phyloP scores from a whole-genome alignment of 2,888 invertebrate species.

The Gryllus longicercus region DNA sequence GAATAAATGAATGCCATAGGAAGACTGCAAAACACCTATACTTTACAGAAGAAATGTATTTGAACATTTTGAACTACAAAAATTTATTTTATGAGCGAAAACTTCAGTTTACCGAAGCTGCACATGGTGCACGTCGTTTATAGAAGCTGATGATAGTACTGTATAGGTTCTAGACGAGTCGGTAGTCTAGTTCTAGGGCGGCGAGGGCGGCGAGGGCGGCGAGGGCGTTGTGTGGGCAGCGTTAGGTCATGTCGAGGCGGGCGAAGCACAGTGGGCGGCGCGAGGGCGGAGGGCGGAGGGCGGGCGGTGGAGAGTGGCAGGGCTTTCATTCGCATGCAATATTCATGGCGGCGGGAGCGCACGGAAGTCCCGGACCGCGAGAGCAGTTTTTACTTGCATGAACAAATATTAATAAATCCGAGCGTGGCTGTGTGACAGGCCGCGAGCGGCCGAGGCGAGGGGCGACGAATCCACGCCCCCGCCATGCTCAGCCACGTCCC shows the following conservation, averaged over 20 bases:
- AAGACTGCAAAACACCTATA: no score
- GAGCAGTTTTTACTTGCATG: conserved; percentile 17
- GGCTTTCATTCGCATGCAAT: conserved; percentile 17
- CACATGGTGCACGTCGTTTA: no score
- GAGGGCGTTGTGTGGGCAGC: neutral
- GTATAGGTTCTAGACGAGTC: no score
- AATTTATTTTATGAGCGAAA: no score
- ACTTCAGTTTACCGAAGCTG: no score
- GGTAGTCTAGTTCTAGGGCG: no score
- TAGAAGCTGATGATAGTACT: no score
- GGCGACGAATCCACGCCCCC: neutral
- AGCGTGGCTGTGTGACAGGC: neutral
- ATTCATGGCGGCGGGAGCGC: conserved; percentile 6
- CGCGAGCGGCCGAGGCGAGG: neutral
- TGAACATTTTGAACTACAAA: no score
- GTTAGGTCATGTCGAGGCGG: neutral
- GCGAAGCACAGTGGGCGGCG: neutral
- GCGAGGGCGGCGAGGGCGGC: no score
- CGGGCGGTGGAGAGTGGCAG: neutral
- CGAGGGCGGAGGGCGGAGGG: neutral
- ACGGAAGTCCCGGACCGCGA: conserved; percentile 1
- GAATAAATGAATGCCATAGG: no score
- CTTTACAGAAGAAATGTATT: no score
- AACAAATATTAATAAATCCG: conserved; percentile 17
- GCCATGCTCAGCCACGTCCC: neutral